Conservation (phyloP, 2,113 vertebrate genomes). For the Rhodinocichla rosea region DNA sequence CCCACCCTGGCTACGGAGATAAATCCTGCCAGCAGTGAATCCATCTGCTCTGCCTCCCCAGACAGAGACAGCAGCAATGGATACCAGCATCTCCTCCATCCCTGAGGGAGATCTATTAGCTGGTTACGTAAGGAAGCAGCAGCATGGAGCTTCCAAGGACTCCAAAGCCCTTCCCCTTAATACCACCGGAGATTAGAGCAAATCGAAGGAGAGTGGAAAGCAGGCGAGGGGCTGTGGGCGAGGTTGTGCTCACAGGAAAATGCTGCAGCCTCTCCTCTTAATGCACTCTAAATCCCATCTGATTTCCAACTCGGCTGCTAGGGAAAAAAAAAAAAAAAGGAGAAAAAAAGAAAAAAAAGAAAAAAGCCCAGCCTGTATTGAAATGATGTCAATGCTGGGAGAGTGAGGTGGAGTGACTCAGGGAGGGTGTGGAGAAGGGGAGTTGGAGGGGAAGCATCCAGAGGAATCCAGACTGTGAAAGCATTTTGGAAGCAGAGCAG, state of each 20-base stretch:
- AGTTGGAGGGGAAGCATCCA: not conserved
- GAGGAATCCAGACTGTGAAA: not conserved
- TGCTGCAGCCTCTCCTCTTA: not conserved
- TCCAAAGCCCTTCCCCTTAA: conserved; percentile 10
- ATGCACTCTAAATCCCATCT: conserved; percentile 53
- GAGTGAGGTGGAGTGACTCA: not conserved
- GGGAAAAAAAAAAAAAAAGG: too few species aligned
- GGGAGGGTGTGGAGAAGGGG: not conserved
- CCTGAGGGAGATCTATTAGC: not conserved
- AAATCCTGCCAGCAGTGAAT: not conserved
- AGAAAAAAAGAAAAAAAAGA: accelerated
- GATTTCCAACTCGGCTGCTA: not conserved
- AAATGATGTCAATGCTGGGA: not conserved
- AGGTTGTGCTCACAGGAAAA: not conserved
- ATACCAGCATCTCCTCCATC: not conserved
- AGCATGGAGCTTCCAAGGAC: not conserved
- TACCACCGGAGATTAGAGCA: conserved; percentile 10
- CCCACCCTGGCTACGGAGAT: not conserved
- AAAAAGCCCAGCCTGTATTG: not conserved
- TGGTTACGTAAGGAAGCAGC: not conserved
- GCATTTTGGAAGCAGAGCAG: not conserved
- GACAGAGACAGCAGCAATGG: not conserved
- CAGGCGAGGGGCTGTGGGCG: not conserved
- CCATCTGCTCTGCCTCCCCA: not conserved
- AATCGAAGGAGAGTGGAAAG: not conserved